Conservation (phyloP, 1,140 invertebrate species). For the Drosophila nikananu region DNA sequence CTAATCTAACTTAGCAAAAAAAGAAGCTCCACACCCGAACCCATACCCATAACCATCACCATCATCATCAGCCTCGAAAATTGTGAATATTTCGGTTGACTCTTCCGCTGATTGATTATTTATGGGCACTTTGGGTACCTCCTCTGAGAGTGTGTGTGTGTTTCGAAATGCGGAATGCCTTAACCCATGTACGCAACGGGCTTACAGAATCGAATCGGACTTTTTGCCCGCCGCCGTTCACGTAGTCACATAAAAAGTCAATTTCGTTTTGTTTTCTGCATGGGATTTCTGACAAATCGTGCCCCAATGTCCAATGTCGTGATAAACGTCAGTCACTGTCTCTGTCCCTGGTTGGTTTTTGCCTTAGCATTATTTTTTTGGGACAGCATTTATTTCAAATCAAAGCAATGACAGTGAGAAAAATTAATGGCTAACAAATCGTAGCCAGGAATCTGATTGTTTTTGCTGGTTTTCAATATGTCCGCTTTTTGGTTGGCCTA, state of each 20-base stretch:
- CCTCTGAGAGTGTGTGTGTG: not conserved
- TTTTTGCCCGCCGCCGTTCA: slow-evolving; percentile 34
- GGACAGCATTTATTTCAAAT: slow-evolving; percentile 57
- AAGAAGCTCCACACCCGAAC: not conserved
- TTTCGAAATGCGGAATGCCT: slow-evolving; percentile 39
- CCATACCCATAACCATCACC: slow-evolving; percentile 31
- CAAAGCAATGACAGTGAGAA: slow-evolving; percentile 69
- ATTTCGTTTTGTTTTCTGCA: slow-evolving; percentile 56
- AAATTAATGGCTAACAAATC: slow-evolving; percentile 75
- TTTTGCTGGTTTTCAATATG: slow-evolving; percentile 12
- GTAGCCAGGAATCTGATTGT: slow-evolving; percentile 33
- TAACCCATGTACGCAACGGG: slow-evolving; percentile 38
- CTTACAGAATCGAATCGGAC: slow-evolving; percentile 30
- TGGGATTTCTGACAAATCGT: slow-evolving; percentile 71
- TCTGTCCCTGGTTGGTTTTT: slow-evolving; percentile 22
- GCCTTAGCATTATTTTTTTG: slow-evolving; percentile 27
- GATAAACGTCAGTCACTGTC: slow-evolving; percentile 77
- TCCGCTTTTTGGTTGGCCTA: not conserved
- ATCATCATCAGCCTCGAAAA: slow-evolving; percentile 27
- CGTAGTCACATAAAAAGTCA: slow-evolving; percentile 72
- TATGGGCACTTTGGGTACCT: slow-evolving; percentile 39
- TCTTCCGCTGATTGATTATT: slow-evolving; percentile 55
- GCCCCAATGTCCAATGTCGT: slow-evolving; percentile 59
- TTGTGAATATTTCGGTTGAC: slow-evolving; percentile 40
- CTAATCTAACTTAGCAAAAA: slow-evolving; percentile 19